Base-by-base conservation (phyloP, 2,113 vertebrate genomes). In the Chitala chitala region DNA sequence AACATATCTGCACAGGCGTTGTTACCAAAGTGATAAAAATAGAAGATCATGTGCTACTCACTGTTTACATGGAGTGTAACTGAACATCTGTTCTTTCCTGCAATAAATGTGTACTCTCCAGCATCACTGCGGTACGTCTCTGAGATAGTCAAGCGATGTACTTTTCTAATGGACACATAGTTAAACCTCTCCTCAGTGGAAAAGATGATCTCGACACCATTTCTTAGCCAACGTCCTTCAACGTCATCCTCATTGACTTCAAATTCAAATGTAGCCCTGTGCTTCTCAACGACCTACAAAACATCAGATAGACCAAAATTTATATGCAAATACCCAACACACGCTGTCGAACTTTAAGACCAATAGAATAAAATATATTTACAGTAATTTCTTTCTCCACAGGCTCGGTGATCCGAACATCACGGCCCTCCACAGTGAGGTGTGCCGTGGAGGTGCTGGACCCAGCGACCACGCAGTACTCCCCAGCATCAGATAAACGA, bases 191-290 rank as follows among this genome's bases (percentile, higher is more conserved):
- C 90, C 77, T 98, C 94, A 56, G 86, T 77, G 0, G 92, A 85
- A 78, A 98, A 91, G 69, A 95, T 92, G 78, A 99, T 95, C 85
- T 98, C 95, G 74, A 92, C 90, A 3, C 93, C 96, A 0, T 98
- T 95, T 83, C 91, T 97, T 74, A 94, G 84, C 97, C 97, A 99
- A 66, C 83, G 95, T 58, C 93, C 94, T 71, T 98, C 97, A 42
- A 96, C 90, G 0, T 98, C 97, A 0, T 99, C 97, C 87, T 98
- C 97, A 24, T 92, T 94, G 79, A 99, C 97, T 83, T 98, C 95
- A 82, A 98, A 96, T 85, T 99, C 97, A 69, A 99, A 91, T 3
- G 92, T 93, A 0, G 95, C 91, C 84, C 93, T 90, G 64, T 98
- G 93, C 81, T 94, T 94, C 78, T 98, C 95, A 79, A 98, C 89